Evolutionary conservation across 2,888 invertebrate genomes (phyloP), one percentile per base, ranked within the genome.

Genomic region (Monopis laevigella): DNA sequence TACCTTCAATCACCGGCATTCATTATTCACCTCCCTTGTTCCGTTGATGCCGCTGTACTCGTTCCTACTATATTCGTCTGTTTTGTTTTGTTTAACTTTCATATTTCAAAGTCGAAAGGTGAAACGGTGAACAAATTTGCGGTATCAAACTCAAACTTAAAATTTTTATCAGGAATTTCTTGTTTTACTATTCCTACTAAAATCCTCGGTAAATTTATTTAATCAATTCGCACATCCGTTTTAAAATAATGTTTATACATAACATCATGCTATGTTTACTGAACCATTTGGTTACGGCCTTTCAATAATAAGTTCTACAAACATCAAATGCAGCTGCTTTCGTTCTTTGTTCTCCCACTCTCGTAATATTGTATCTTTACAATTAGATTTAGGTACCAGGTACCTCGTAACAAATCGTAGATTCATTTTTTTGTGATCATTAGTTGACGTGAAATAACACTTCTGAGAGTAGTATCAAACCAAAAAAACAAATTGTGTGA

Each of bases 401-500:
- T n/a, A n/a, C n/a, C n/a, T n/a, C 55, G 56, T 52, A 62, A 21
- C 21, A 17, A 19, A 18, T 21, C 36, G 21, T 36, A 21, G 12
- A 36, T 17, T 34, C 14, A 29, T 32, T 74, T 78, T 78, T 75
- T 77, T 77, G 69, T 70, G 66, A 60, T 74, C 74, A 78, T 78
- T 78, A 78, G 71, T 63, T 62, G 72, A 70, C 68, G 65, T 65
- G 65, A 45, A 44, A 44, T 44, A 44, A 46, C 44, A 44, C 41
- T 44, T 44, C 41, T 43, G 39, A 41, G 34, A 57, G 54, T 54
- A 60, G 62, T 65, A 64, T 57, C 61, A 57, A 58, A 57, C 60
- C 59, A 66, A 72, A 70, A 68, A 73, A 78, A 73, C 65, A 73
- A 72, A 78, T 73, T 75, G 77, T 75, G 80, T 78, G 77, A 78